Base-by-base conservation (phyloP, 2,888 invertebrate species). In the Sycophila texana region DNA sequence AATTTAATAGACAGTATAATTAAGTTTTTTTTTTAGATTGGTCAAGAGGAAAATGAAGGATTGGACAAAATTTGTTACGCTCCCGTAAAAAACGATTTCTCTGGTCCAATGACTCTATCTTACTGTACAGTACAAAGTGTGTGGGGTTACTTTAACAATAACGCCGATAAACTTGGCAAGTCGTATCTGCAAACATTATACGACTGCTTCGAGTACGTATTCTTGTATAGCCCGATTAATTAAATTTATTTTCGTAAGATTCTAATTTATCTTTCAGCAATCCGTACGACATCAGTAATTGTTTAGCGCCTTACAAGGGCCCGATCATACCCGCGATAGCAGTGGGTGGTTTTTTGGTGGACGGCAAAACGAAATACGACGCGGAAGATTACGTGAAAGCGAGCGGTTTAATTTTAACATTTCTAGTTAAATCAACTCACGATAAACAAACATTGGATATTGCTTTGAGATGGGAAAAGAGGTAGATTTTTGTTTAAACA, bases 221-320 rank as follows among this genome's bases (percentile, higher is more conserved):
- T 12, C 51, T 20, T 12, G 4, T 5, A 60, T 18, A 22, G 58
- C 10, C 39, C 4, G 14, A 61, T 39, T 18, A 2, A 61, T 61
- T 16, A 22, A 61, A 39, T 26, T 39, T 14, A 61, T 26, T 13
- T 49, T 5, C 14, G 2, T 26, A 60, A 14, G 0, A 26, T 3
- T 26, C 26, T 2, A 22, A 22, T 51, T 20, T 74, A 63, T 77
- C 75, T 86, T 89, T 74, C 79, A 94, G 94, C 84, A 93, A 92
- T 79, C 91, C 93, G 0, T 93, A 92, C 85, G 89, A 91, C 86
- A 90, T 92, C 4, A 90, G 92, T 0, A 39, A 39, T 39, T 99
- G 99, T 89, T 91, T 97, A 77, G 96, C 95, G 0, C 92, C 94
- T 0, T 98, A 95, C 91, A 98, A 98, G 49, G 98, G 97, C 0